Evolutionary conservation across 2,113 vertebrate genomes (phyloP).

Genomic region (Rafetus swinhoei): DNA sequence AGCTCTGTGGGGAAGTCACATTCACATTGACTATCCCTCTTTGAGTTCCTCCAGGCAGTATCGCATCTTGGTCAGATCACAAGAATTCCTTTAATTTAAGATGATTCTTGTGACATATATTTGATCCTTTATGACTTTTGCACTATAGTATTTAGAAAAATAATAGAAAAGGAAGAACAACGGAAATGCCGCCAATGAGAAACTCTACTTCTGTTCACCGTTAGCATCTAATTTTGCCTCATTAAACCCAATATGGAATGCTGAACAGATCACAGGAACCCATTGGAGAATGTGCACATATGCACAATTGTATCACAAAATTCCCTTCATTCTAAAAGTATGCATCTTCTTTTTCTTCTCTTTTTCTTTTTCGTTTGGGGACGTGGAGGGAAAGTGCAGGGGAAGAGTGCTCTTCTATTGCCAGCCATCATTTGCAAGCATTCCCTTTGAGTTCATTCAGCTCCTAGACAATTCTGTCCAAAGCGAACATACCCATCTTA

Average conservation of each 20-base stretch:
- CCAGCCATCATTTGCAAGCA: background rate
- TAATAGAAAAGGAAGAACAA: background rate
- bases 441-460: background rate
- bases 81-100: slow-evolving; percentile 12
- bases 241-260: background rate
- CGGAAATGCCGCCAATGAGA: background rate
- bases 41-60: slow-evolving; percentile 24
- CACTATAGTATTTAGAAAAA: background rate
- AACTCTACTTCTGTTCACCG: background rate
- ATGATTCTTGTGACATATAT: slow-evolving; percentile 25
- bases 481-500: background rate
- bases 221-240: background rate
- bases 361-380: background rate
- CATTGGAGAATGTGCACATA: background rate
- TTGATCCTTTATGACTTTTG: background rate
- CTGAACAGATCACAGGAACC: background rate
- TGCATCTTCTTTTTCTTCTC: background rate
- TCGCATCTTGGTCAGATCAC: slow-evolving; percentile 13
- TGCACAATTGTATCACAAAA: background rate
- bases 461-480: background rate
- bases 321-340: background rate
- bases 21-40: background rate
- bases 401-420: background rate
- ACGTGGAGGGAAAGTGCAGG: background rate
- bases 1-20: background rate